Conservation (phyloP, 2,888 invertebrate species). For the Stenodera caucasica region DNA sequence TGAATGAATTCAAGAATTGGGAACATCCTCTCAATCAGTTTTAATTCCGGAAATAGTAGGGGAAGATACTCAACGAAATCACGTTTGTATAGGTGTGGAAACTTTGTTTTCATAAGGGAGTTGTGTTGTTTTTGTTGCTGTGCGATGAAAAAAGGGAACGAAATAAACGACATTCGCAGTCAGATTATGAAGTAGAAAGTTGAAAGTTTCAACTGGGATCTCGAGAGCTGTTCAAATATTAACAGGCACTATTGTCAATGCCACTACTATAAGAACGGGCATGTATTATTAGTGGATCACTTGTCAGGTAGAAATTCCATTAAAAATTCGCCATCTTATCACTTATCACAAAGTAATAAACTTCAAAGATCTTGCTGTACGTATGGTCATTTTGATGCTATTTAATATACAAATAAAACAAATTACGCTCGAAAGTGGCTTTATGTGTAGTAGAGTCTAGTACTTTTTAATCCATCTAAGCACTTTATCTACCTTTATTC, state of each 20-base stretch:
- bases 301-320: neutral
- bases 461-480: neutral
- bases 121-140: too few species aligned
- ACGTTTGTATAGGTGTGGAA: too few species aligned
- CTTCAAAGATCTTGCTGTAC: too few species aligned
- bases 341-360: too few species aligned
- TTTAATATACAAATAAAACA: neutral
- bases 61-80: too few species aligned
- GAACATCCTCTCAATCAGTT: neutral
- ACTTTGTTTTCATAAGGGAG: neutral
- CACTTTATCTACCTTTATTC: neutral
- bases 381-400: neutral
- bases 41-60: neutral
- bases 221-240: slow-evolving; percentile 34
- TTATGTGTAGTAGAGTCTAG: neutral
- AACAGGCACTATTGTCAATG: slow-evolving; percentile 28
- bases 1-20: neutral
- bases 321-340: too few species aligned
- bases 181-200: slow-evolving; percentile 21
- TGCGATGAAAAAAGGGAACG: neutral
- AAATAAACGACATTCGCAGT: slow-evolving; percentile 16
- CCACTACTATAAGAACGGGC: slow-evolving; percentile 24
- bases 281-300: slow-evolving; percentile 33
- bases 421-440: neutral
- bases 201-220: slow-evolving; percentile 18